Evolutionary conservation across 2,797 vertebrate genomes (phyloP), one percentile per base, ranked within the genome.

Genomic region (Pseudochirops cupreus): DNA sequence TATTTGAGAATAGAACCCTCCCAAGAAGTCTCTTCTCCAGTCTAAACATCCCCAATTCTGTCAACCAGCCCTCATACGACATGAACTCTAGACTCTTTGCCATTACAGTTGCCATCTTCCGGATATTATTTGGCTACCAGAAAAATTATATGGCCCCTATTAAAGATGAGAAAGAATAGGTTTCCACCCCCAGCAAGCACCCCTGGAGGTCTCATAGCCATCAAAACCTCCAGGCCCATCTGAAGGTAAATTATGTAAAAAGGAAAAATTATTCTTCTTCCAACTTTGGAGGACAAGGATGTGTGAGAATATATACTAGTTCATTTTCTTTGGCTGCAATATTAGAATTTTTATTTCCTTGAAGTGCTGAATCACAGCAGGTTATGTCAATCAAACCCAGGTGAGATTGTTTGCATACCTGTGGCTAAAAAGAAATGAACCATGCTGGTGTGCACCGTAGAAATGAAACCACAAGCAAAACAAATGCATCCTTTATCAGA

Each of bases 341-440:
- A 87, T 46, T 26, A 26, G 24, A 24, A 87, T 87, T 87, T 87
- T 87, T 46, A 87, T 87, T 87, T 87, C 74, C 74, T 50, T 87
- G 39, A 87, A 26, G 39, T 87, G 74, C 39, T 87, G 21, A 21
- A 26, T 87, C 50, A 39, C 10, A 4, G 21, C 67, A 82, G 67
- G 18, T 82, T 87, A 50, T 87, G 74, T 87, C 74, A 87, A 24
- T 87, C 39, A 87, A 87, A 39, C 9, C 39, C 74, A 87, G n/a
- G 74, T 87, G 74, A 87, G 74, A 46, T 50, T 87, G 74, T 50
- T 87, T 87, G 74, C 74, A 87, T 87, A 87, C 74, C 74, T 87
- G 74, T n/a, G 74, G 74, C 74, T 87, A 50, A 46, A 87, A 87
- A 87, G 74, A 87, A 87, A 87, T 87, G 39, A 87, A 26, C 18